Base-by-base conservation (phyloP, 2,888 invertebrate genomes). In the Xylota segnis region DNA sequence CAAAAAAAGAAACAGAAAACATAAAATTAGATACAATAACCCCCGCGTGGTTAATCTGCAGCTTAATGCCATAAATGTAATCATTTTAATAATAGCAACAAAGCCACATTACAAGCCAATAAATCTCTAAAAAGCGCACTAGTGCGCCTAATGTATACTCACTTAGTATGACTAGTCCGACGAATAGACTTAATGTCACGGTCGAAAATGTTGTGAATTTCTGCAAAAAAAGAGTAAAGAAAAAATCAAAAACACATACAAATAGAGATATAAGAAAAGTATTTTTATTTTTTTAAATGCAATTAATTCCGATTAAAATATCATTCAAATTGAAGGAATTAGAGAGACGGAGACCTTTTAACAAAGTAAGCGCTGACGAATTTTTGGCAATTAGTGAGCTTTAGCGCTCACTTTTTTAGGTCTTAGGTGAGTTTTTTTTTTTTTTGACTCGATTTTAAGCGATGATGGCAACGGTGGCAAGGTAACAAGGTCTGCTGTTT, bases 161-260 rank as follows among this genome's bases (percentile, higher is more conserved):
- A 98, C 98, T 96, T 93, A 98, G 94, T 91, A 98, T 97, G 90
- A 97, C 97, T 90, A 97, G 96, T 92, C 98, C 98, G 89, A 98
- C 97, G 92, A 98, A 97, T 88, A 98, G 94, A 92, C 98, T 98
- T 90, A 98, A 94, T 88, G 97, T 97, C 90, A 98, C 97, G 90
- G 97, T 97, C 89, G 96, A 95, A 93, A 98, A 98, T 89, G 98
- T 98, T 90, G 97, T 96, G 93, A 97, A 96, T 93, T 95, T 96
- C 98, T 98, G 95, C 61, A 89, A 90, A 83, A 16, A 76, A 84
- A 76, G 23, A 23, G 23, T 23, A 87, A 43, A 58, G 23, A 63
- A 29, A 14, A 65, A 45, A 68, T 34, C 66, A 32, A 4, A 40
- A 70, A 52, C 54, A 70, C 34, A 63, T 54, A 56, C 45, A 47